Conservation (phyloP, 2,888 invertebrate genomes). For the Didymodactylos carnosus region DNA sequence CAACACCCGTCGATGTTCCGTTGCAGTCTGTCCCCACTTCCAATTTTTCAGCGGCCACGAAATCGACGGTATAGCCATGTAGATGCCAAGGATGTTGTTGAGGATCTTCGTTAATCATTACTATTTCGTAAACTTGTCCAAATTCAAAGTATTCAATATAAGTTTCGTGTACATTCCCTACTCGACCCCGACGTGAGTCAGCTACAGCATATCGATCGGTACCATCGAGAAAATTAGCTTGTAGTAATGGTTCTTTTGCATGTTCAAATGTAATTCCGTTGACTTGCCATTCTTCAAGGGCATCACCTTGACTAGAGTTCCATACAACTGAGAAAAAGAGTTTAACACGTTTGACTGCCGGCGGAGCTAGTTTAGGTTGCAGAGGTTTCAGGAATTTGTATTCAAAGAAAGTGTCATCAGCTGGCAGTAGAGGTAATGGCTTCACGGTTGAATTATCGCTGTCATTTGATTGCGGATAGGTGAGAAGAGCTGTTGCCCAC, state of each 20-base stretch:
- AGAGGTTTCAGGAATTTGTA: neutral
- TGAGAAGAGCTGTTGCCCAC: neutral
- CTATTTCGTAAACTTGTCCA: neutral
- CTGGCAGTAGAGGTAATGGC: neutral
- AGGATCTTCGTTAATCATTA: neutral
- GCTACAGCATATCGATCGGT: neutral
- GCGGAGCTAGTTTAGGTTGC: neutral
- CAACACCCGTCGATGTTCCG: neutral
- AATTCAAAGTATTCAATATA: neutral
- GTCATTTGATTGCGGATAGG: neutral
- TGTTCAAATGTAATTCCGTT: neutral
- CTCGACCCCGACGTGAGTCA: neutral
- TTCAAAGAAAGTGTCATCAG: neutral
- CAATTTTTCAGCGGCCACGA: neutral
- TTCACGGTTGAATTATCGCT: neutral
- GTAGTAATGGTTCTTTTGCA: neutral
- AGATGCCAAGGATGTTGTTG: neutral
- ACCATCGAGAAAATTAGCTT: neutral
- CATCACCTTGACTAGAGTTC: neutral
- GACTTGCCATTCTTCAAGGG: neutral
- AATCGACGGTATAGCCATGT: neutral
- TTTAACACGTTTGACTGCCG: neutral
- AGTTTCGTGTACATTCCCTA: neutral
- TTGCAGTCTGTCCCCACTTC: neutral
- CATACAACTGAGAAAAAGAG: neutral